phyloP scores from a whole-genome alignment of 2,888 invertebrate species.

The Amphimallon solstitiale region DNA sequence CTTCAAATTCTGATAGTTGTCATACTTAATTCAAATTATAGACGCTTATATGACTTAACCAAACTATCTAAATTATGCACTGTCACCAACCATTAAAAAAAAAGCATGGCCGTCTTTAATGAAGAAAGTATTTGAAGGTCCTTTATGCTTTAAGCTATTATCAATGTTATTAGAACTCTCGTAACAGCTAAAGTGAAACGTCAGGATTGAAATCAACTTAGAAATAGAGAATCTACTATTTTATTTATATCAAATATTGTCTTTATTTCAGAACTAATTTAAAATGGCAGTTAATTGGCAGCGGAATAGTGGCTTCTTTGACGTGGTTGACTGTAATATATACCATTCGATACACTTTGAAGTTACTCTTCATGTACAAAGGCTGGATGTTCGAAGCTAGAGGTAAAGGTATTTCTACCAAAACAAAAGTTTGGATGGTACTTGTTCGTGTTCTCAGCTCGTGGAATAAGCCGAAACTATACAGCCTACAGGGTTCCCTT shows the following conservation, averaged over 20 bases:
- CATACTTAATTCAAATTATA: too few species aligned
- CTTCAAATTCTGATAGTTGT: too few species aligned
- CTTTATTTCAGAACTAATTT: constrained; percentile 69
- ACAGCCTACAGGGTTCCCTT: constrained; percentile 97
- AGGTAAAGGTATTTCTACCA: constrained; percentile 78
- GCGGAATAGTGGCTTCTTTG: constrained; percentile 77
- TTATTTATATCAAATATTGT: neutral
- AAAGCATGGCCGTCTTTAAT: too few species aligned
- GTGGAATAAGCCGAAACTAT: constrained; percentile 90
- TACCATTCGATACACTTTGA: constrained; percentile 86
- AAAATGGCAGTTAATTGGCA: constrained; percentile 79
- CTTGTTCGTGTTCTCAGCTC: constrained; percentile 86
- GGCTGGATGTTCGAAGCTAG: constrained; percentile 99
- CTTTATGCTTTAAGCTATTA: too few species aligned
- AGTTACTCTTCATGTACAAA: constrained; percentile 92
- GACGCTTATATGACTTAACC: too few species aligned
- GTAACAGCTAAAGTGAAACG: too few species aligned
- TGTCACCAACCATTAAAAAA: too few species aligned
- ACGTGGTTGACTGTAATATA: constrained; percentile 90
- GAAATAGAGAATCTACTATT: too few species aligned
- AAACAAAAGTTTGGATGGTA: constrained; percentile 84
- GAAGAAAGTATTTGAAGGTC: too few species aligned
- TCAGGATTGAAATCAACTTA: too few species aligned
- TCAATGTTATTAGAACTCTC: too few species aligned
- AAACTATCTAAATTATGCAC: too few species aligned